Conservation (phyloP, 2,888 invertebrate species). For the Ochlodes sylvanus region DNA sequence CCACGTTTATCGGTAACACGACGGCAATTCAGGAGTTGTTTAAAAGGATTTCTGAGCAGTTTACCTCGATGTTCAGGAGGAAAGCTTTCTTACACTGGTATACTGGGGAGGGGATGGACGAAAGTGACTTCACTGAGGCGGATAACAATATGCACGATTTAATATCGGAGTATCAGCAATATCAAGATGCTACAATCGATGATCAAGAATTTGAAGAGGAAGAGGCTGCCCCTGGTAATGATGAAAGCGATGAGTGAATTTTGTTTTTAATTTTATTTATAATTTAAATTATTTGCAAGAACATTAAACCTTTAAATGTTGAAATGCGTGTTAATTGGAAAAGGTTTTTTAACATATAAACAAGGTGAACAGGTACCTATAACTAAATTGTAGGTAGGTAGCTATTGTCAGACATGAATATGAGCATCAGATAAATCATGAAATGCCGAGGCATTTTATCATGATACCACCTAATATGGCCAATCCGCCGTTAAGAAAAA, state of each 20-base stretch:
- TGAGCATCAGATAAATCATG: too few relatives aligned
- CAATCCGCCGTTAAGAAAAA: too few relatives aligned
- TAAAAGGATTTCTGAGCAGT: constrained; percentile 93
- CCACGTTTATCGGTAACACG: constrained; percentile 94
- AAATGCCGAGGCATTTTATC: too few relatives aligned
- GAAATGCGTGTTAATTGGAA: too few relatives aligned
- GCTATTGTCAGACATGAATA: too few relatives aligned
- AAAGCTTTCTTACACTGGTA: constrained; percentile 99
- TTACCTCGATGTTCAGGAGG: constrained; percentile 95
- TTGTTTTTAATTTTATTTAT: constrained; percentile 36
- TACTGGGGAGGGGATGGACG: constrained; percentile 98
- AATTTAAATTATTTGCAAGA: constrained; percentile 34
- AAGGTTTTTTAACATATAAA: too few relatives aligned
- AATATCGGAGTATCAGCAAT: constrained; percentile 96
- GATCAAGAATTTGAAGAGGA: constrained; percentile 91
- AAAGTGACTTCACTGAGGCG: constrained; percentile 97
- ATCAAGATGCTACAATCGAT: constrained; percentile 94
- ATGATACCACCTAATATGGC: too few relatives aligned
- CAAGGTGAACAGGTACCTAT: too few relatives aligned
- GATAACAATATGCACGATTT: constrained; percentile 96
- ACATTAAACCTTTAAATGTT: too few relatives aligned
- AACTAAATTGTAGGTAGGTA: too few relatives aligned
- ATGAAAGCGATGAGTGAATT: constrained; percentile 49
- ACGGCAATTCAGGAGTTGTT: constrained; percentile 95
- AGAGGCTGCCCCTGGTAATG: constrained; percentile 66